Base-by-base conservation (phyloP, 2,888 invertebrate genomes). In the Magallana nippona region DNA sequence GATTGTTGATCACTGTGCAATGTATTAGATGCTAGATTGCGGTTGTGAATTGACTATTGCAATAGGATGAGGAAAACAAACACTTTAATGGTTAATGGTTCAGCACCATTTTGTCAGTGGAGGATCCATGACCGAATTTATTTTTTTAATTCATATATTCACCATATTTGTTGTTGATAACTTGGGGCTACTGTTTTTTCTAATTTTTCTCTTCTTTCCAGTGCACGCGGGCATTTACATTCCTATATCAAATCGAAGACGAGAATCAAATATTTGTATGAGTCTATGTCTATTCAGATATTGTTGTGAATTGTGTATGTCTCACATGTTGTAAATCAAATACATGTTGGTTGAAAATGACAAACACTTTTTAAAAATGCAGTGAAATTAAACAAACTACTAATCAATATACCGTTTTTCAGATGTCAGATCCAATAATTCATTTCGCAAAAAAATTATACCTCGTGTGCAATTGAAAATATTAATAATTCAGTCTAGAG, bases 191-290 rank as follows among this genome's bases (percentile, higher is more conserved):
- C 15, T 19, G n/a, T 15, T 71, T 71, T 22, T 71, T 44, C 44
- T 44, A 5, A 10, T 10, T 71, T 71, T 71, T 71, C 13, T 71
- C 10, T 71, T 71, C 71, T 17, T 71, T 71, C 71, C 71, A 71
- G 71, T 71, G 71, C 71, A 71, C 32, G 71, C 71, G 32, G 71
- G 71, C 27, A 71, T 71, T 22, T 71, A 71, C 71, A 71, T 71
- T 71, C 71, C 71, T 27, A 11, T 71, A 71, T 71, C 71, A 71
- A 71, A 71, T 15, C 71, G 71, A 32, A 71, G 71, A 71, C 10
- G 27, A 71, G 71, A 71, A 71, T 71, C 71, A 71, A 71, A 71
- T 71, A 71, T 71, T 5, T 71, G 71, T 71, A 71, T 13, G 71
- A 32, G 10, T 71, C 71, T 44, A 44, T 44, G 44, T 44, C 44